Percentiles rank a stretch among this genome's conserved stretches.
phyloP scores from a whole-genome alignment of 2,113 vertebrate genomes.

The Dicerorhinus sumatrensis region DNA sequence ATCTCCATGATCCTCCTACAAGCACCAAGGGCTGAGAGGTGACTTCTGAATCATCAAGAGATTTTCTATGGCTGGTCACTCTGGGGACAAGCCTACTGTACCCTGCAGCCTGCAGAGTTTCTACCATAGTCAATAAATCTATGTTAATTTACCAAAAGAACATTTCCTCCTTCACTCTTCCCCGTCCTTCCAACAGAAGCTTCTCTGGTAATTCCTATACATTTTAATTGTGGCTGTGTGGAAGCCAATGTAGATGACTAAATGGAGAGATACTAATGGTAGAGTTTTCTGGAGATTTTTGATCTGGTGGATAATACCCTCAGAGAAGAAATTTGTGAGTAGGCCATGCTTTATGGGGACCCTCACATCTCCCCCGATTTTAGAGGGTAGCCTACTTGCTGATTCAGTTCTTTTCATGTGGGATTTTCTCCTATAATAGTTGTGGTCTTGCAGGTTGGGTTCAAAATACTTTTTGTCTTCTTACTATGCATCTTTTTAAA shows the following conservation, averaged over 20 bases:
- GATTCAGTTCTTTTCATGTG: not conserved
- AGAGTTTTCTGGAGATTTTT: not conserved
- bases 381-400: not conserved
- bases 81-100: not conserved
- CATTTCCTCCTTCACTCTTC: not conserved
- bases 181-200: not conserved
- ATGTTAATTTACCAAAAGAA: not conserved
- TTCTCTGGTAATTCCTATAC: not conserved
- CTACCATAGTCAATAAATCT: not conserved
- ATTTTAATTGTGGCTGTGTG: not conserved
- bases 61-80: not conserved
- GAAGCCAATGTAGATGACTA: not conserved
- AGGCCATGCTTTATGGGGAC: not conserved
- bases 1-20: fast-evolving
- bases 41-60: not conserved
- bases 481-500: not conserved
- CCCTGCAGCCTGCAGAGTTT: not conserved
- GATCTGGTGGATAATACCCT: not conserved
- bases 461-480: not conserved
- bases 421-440: not conserved
- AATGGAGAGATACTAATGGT: not conserved
- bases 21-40: not conserved
- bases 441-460: not conserved
- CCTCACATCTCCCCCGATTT: too few species aligned
- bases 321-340: not conserved